A percentile compares a stretch with the other conserved stretches of the same genome.
Conservation (phyloP, 2,888 invertebrate genomes). For the Coleophora deauratella region DNA sequence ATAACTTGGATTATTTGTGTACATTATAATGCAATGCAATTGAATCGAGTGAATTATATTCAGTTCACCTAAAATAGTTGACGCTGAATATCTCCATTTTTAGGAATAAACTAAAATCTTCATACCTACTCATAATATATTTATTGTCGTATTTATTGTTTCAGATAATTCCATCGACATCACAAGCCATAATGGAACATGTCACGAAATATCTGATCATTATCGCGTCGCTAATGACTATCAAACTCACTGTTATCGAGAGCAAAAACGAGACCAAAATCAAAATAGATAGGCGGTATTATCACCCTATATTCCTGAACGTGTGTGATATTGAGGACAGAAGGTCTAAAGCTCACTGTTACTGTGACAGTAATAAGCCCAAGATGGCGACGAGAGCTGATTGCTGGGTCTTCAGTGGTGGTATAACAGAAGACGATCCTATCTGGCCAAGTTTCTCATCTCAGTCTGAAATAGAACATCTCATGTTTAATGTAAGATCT, state of each 20-base stretch:
- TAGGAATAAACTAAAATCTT: too few species aligned
- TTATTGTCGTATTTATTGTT: slow-evolving; percentile 14
- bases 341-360: slow-evolving; percentile 63
- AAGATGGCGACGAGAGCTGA: slow-evolving; percentile 79
- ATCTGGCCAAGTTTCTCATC: slow-evolving; percentile 84
- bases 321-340: slow-evolving; percentile 63
- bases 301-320: slow-evolving; percentile 55
- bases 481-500: slow-evolving; percentile 81
- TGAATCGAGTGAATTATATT: too few species aligned
- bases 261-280: slow-evolving; percentile 54
- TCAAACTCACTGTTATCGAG: slow-evolving; percentile 51
- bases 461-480: slow-evolving; percentile 79
- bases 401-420: slow-evolving; percentile 80
- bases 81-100: too few species aligned
- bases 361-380: slow-evolving; percentile 60
- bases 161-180: slow-evolving; percentile 10
- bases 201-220: slow-evolving; percentile 53
- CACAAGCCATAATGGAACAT: slow-evolving; percentile 38
- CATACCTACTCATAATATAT: too few species aligned
- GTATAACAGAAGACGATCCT: slow-evolving; percentile 77
- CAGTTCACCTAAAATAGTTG: too few species aligned
- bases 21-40: too few species aligned
- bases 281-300: slow-evolving; percentile 49
- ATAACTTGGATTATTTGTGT: too few species aligned
- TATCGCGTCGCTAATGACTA: slow-evolving; percentile 56